Evolutionary conservation across 2,888 invertebrate species (phyloP).

Genomic region (Chromoteleia sp.): DNA sequence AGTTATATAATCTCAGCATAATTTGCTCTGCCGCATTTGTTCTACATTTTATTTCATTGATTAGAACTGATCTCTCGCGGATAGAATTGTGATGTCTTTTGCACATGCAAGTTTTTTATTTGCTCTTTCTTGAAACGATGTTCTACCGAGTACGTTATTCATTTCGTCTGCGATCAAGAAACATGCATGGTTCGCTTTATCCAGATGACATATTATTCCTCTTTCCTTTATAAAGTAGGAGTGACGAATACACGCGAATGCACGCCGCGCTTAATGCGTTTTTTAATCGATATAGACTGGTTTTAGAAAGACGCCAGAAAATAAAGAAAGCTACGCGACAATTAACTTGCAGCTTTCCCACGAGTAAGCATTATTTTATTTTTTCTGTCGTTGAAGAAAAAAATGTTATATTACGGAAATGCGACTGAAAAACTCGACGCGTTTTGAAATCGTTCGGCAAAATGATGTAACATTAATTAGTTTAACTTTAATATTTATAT

Average conservation of each 20-base stretch:
- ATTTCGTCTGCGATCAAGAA: conserved; percentile 19
- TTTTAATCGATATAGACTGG: conserved; percentile 52
- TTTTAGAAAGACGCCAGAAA: conserved; percentile 13
- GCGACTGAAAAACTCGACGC: no score
- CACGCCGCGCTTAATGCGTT: conserved; percentile 30
- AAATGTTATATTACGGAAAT: no score
- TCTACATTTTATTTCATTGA: no score
- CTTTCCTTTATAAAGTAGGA: conserved; percentile 18
- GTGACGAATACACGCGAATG: conserved; percentile 42
- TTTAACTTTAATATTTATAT: no score
- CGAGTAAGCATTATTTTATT: no score
- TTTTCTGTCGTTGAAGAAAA: no score
- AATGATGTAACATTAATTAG: no score
- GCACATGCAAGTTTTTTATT: conserved; percentile 6
- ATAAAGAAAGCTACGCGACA: conserved; percentile 5
- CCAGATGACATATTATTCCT: conserved; percentile 33
- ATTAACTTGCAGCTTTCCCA: conserved; percentile 22
- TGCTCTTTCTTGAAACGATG: conserved; percentile 1
- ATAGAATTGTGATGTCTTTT: background rate
- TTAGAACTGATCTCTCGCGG: no score
- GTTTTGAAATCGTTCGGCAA: no score
- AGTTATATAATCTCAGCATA: no score
- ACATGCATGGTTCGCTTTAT: conserved; percentile 34
- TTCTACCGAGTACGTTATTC: conserved; percentile 1
- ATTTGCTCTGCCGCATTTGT: no score